These are phyloP conservation scores for Speoplatyrhinus poulsoni DNA, from an alignment of 2,113 vertebrate genomes.

Conservation along the genomic window DNA sequence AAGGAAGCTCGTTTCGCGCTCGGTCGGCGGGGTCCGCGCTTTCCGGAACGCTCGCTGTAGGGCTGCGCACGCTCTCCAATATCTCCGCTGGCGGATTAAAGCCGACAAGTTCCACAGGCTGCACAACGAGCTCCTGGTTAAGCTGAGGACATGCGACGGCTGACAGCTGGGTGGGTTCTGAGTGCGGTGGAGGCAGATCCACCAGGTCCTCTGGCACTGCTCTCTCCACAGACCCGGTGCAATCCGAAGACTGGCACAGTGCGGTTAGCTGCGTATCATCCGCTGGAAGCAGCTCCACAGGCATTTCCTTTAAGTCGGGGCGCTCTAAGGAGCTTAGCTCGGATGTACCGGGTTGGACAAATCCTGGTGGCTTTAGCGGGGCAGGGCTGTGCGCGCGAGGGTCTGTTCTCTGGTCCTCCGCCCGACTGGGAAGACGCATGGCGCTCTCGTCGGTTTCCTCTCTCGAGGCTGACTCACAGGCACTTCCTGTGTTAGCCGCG, in stretches of 20 bases:
- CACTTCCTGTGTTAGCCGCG: slow-evolving; percentile 18
- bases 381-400: background rate
- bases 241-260: too few relatives aligned
- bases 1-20: background rate
- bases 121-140: too few relatives aligned
- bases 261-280: background rate
- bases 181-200: slow-evolving; percentile 23
- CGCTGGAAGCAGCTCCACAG: background rate
- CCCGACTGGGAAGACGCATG: slow-evolving; percentile 49
- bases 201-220: background rate
- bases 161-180: background rate
- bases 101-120: background rate
- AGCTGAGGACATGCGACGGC: slow-evolving; percentile 2
- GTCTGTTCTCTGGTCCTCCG: background rate
- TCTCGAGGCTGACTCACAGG: slow-evolving; percentile 4
- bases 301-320: too few relatives aligned
- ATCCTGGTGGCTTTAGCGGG: background rate
- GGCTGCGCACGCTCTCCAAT: background rate
- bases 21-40: background rate
- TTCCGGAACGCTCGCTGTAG: slow-evolving; percentile 2
- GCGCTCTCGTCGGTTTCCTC: slow-evolving; percentile 27
- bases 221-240: background rate
- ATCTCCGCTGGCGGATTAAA: background rate
- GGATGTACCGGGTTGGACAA: background rate
- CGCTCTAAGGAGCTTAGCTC: background rate